Percentiles rank a stretch among this genome's conserved stretches.
Conservation (phyloP, 35 echinoderm and acorn worm genomes). For the Hemicentrotus pulcherrimus region DNA sequence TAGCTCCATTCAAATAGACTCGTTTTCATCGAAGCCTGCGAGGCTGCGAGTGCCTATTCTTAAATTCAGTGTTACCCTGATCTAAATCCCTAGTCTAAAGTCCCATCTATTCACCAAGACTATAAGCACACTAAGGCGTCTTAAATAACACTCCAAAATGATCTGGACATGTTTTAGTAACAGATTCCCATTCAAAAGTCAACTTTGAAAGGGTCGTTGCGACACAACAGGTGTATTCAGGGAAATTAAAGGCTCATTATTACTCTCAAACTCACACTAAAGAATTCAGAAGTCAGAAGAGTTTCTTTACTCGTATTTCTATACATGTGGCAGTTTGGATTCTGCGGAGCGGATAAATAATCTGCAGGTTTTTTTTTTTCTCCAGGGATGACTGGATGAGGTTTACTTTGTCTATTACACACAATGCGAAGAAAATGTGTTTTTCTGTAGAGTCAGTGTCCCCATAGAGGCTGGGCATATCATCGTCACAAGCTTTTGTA, state of each 20-base stretch:
- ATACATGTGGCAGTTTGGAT: background rate
- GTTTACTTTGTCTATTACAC: background rate
- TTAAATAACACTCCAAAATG: background rate
- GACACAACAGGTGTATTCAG: background rate
- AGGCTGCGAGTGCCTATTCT: background rate
- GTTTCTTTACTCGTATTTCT: background rate
- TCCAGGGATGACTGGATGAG: background rate
- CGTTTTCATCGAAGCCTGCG: background rate
- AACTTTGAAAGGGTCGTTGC: background rate
- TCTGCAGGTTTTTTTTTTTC: background rate
- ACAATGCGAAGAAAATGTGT: background rate
- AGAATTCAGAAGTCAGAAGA: background rate
- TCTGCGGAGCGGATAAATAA: background rate
- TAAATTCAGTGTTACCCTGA: background rate
- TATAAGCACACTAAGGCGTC: constrained; percentile 11
- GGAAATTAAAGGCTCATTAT: constrained; percentile 2
- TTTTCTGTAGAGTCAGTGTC: background rate
- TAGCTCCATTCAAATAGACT: background rate
- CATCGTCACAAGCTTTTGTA: background rate
- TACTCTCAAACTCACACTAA: background rate
- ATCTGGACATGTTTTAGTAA: background rate
- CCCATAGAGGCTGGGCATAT: background rate
- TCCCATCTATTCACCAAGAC: constrained; percentile 16
- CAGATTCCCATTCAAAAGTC: constrained; percentile 7
- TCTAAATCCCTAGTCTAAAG: constrained; percentile 8